phyloP scores from a whole-genome alignment of 2,797 vertebrate species.

The Margarornis squamiger region DNA sequence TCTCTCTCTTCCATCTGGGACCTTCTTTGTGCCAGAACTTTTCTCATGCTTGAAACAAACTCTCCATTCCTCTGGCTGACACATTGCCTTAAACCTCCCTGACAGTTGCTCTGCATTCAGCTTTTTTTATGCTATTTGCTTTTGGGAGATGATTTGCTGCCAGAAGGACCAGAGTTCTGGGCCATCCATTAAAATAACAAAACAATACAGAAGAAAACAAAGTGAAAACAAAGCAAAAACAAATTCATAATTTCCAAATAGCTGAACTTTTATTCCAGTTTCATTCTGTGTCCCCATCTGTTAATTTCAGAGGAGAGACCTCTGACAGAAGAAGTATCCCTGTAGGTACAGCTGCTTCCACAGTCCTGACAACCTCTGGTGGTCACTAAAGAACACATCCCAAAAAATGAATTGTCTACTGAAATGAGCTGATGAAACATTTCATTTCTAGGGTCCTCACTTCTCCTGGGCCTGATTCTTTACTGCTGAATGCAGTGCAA shows the following conservation, averaged over 20 bases:
- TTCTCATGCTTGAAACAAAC: conserved; percentile 2
- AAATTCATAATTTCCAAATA: neutral
- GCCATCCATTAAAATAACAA: neutral
- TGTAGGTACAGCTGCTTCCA: neutral
- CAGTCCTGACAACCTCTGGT: neutral
- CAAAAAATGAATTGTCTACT: neutral
- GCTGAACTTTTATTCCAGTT: neutral
- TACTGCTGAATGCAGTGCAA: neutral
- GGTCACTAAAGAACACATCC: neutral
- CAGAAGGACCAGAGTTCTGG: neutral
- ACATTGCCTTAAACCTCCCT: neutral
- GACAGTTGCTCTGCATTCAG: neutral
- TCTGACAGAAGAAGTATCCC: neutral
- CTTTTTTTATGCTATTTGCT: neutral
- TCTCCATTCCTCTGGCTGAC: neutral
- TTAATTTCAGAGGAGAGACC: neutral
- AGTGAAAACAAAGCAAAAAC: neutral
- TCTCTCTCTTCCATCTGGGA: neutral
- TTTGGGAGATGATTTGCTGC: neutral
- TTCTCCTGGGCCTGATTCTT: neutral
- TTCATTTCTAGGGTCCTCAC: neutral
- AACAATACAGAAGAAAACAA: neutral
- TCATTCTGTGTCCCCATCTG: neutral
- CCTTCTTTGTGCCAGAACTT: neutral
- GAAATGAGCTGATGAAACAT: neutral